Evolutionary conservation across 2,113 vertebrate genomes (phyloP), one percentile per base, ranked within the genome.

Genomic region (Rhipidura dahli): DNA sequence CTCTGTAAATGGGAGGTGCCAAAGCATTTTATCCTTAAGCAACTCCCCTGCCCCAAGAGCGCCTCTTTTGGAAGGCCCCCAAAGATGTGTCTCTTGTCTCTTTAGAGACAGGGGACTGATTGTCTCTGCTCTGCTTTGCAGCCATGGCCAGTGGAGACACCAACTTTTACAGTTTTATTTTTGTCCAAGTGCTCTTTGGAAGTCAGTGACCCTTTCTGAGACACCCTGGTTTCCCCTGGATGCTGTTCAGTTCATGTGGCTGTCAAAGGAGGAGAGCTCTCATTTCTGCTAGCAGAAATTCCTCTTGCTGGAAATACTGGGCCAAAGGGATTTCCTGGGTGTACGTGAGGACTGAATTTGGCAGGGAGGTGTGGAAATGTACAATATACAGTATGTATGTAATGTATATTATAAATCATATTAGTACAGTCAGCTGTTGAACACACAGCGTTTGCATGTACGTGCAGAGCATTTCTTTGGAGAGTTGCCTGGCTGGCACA

Each of bases 371-470:
- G 94, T 94, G 95, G 95, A 96, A 95, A 96, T 81, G 86, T 96
- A 87, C 92, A 91, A 95, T 95, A 93, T 96, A 79, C 92, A 94
- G 87, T 45, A 71, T 76, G 89, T 50, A 47, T 96, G 93, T 95
- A 96, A 95, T 93, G 90, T 93, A 64, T 92, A 73, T 95, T 96
- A 93, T 96, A 97, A 97, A 97, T 97, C 96, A 96, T 56, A 27
- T 45, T 93, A 91, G 94, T 90, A 9, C 84, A 94, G 94, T 96
- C 95, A 95, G 96, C 88, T 93, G 96, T 93, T 97, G 90, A 92
- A 40, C 71, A 83, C 72, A 80, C 49, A 75, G 89, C 21, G 4
- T 78, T 93, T 70, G 84, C 80, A 70, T 87, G 84, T 90, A 97
- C 69, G 47, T 97, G 94, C 93, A 66, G 86, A 96, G 92, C 68